Base-by-base conservation (phyloP, 2,113 vertebrate genomes). In the Clarias macrocephalus region DNA sequence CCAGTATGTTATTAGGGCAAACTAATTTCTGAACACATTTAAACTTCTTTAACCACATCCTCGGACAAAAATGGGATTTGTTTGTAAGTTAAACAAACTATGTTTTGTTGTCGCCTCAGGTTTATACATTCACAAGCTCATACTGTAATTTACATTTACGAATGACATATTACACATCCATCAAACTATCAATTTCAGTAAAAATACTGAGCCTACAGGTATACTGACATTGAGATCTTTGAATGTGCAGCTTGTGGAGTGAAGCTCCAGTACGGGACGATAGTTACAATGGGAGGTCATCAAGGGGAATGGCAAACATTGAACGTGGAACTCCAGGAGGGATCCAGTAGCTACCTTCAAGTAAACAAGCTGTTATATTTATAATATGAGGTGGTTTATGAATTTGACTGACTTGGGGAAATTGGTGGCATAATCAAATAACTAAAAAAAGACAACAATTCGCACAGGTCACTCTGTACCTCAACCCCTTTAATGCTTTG, bases 221-320 rank as follows among this genome's bases (percentile, higher is more conserved):
- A 0, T 68, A 60, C 42, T 59, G 56, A 28, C 83, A 75, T 79
- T 56, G 33, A 54, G 3, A 80, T 73, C 15, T 82, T 83, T 80
- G 33, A 76, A 30, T 81, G 15, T 86, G 15, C 88, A 96, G 95
- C 79, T 18, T 95, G 95, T 88, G 91, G 92, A 0, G 86, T 91
- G 52, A 0, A 42, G 0, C 52, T 95, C 70, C 0, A 0, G 0
- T 12, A 94, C 1, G 21, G 11, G 1, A 48, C 19, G 54, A 1
- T 94, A 48, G 54, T 0, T 8, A 3, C 65, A 72, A 3, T 57
- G 10, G 88, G 88, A 9, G 72, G 81, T 5, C 57, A 52, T 23
- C 42, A 89, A 0, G 94, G 93, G 80, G 94, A 95, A 18, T 95
- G 95, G 95, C 0, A 72, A 76, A 94, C 94, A 0, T 8, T 33